A percentile compares a stretch with the other conserved stretches of the same genome.
phyloP scores from a whole-genome alignment of 1,140 invertebrate species.

The Trichogramma pretiosum region DNA sequence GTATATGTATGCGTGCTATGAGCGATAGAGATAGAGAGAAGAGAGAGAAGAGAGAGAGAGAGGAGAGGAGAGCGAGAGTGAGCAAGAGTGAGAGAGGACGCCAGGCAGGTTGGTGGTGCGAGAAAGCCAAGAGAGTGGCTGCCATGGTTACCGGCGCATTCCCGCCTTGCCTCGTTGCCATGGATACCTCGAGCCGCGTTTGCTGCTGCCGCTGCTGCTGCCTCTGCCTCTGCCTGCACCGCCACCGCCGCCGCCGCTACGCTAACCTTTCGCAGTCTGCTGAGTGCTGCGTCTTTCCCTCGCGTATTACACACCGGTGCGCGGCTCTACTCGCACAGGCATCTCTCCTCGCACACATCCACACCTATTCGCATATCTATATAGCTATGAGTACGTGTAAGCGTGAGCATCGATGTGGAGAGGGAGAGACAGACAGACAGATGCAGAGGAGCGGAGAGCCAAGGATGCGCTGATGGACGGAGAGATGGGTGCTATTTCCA shows the following conservation, averaged over 20 bases:
- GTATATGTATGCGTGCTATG: no score
- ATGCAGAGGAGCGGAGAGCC: slow-evolving; percentile 15
- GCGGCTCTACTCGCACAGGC: no score
- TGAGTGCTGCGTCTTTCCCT: slow-evolving; percentile 31
- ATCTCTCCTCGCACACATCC: no score
- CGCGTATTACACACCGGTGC: no score
- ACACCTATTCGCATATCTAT: no score
- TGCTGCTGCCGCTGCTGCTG: slow-evolving; percentile 22
- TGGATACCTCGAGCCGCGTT: slow-evolving; percentile 32
- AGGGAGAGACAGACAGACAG: slow-evolving; percentile 10
- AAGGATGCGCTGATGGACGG: slow-evolving; percentile 16
- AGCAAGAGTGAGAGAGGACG: slow-evolving; percentile 35
- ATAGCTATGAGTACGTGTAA: no score
- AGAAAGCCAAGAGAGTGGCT: slow-evolving; percentile 39
- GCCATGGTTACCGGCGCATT: slow-evolving; percentile 49
- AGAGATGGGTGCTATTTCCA: slow-evolving; percentile 25
- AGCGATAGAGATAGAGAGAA: not conserved
- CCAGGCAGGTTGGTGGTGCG: slow-evolving; percentile 41
- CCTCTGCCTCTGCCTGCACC: not conserved
- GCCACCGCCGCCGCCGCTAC: slow-evolving; percentile 13
- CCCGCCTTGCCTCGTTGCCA: slow-evolving; percentile 45
- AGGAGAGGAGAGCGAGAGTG: slow-evolving; percentile 36
- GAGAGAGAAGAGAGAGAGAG: slow-evolving; percentile 1
- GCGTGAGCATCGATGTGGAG: no score
- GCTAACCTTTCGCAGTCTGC: slow-evolving; percentile 27